Conservation (phyloP, 1,140 invertebrate genomes). For the Lepidurus couesii region DNA sequence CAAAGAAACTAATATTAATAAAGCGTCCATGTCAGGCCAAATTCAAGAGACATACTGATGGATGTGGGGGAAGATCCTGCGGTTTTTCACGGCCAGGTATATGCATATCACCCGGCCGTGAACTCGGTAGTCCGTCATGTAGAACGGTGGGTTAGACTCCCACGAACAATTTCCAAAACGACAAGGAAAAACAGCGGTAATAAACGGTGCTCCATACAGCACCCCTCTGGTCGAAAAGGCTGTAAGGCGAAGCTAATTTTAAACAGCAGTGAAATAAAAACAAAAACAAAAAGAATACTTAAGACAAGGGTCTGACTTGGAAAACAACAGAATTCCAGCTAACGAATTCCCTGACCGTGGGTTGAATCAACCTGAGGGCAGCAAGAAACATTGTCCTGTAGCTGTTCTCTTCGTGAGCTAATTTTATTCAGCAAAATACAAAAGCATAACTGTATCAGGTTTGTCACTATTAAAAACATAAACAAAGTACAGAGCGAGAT, state of each 20-base stretch:
- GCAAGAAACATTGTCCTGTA: too few relatives aligned
- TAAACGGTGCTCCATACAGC: background rate
- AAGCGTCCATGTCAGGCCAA: background rate
- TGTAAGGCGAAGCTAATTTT: too few relatives aligned
- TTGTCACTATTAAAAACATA: background rate
- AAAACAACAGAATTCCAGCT: too few relatives aligned
- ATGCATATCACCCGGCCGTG: background rate
- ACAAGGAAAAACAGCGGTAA: background rate
- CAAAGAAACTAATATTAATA: background rate
- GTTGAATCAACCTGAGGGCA: too few relatives aligned
- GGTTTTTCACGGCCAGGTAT: background rate
- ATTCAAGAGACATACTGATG: constrained; percentile 2
- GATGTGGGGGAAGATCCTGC: background rate
- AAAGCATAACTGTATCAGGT: too few relatives aligned
- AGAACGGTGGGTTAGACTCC: background rate
- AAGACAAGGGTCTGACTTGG: too few relatives aligned
- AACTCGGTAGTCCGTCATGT: background rate
- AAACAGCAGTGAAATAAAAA: too few relatives aligned
- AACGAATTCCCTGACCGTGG: too few relatives aligned
- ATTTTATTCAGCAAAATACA: too few relatives aligned
- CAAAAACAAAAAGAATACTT: too few relatives aligned
- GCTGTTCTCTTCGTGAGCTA: too few relatives aligned
- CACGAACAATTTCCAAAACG: background rate
- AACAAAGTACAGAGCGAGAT: background rate
- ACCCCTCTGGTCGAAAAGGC: background rate